phyloP scores from a whole-genome alignment of 2,888 invertebrate genomes.

The Miltochrista miniata region DNA sequence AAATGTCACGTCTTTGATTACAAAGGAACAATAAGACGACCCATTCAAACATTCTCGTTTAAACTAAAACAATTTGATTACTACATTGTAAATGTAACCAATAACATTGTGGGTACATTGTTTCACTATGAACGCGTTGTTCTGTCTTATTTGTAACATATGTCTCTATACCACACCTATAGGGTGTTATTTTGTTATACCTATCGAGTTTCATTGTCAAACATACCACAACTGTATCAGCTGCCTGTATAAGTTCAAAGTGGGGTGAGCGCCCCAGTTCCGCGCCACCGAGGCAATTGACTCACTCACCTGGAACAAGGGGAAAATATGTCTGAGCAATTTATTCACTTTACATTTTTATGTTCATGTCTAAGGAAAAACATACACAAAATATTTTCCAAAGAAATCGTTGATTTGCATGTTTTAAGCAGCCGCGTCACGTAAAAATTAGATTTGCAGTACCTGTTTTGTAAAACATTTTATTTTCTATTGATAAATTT shows the following conservation, averaged over 20 bases:
- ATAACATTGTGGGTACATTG: background rate
- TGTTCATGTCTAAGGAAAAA: constrained; percentile 28
- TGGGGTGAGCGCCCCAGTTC: constrained; percentile 51
- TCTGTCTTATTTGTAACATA: background rate
- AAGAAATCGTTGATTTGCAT: constrained; percentile 24
- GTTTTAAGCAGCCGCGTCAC: constrained; percentile 29
- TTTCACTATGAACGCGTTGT: background rate
- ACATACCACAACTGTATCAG: constrained; percentile 16
- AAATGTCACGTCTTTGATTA: background rate
- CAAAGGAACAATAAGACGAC: background rate
- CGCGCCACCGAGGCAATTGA: constrained; percentile 47
- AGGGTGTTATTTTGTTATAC: background rate
- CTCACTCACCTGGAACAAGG: constrained; percentile 71
- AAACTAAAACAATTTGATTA: background rate
- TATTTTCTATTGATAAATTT: background rate
- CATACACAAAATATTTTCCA: constrained; percentile 28
- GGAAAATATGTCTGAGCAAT: constrained; percentile 47
- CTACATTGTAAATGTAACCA: background rate
- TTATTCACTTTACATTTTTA: constrained; percentile 49
- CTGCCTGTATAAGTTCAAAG: constrained; percentile 26
- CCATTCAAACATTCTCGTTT: background rate
- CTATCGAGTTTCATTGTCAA: constrained; percentile 35
- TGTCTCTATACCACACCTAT: background rate
- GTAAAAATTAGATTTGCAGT: constrained; percentile 8
- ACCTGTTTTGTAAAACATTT: background rate